A percentile compares a stretch with the other conserved stretches of the same genome.
phyloP scores from a whole-genome alignment of 2,797 vertebrate genomes.

The Rhinogobio ventralis region DNA sequence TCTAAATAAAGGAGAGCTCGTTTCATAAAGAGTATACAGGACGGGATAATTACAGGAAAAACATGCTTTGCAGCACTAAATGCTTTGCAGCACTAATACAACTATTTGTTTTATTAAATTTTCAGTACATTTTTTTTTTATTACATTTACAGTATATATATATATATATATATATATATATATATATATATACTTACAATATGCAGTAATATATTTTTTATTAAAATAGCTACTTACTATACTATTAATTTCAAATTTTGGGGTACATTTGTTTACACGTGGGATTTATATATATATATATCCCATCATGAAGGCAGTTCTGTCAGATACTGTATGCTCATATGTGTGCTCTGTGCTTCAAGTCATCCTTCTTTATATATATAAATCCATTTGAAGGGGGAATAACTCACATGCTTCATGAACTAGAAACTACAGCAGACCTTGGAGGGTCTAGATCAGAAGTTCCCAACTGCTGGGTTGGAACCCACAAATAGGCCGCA shows the following conservation, averaged over 20 bases:
- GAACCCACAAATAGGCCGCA: background rate
- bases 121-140: no score
- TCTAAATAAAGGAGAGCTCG: conserved; percentile 35
- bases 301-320: conserved; percentile 57
- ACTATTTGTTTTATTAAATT: no score
- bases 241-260: no score
- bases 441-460: background rate
- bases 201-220: no score
- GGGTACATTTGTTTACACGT: no score
- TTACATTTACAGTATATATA: no score
- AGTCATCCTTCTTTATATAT: conserved; percentile 12
- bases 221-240: no score
- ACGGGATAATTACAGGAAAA: background rate
- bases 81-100: no score
- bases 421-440: background rate
- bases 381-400: conserved; percentile 5
- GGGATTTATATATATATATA: no score
- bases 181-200: no score
- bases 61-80: background rate
- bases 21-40: conserved; percentile 7
- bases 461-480: background rate
- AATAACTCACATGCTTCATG: conserved; percentile 25
- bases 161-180: no score
- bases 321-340: conserved; percentile 55
- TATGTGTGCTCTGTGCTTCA: background rate